Evolutionary conservation across 2,888 invertebrate genomes (phyloP).

Genomic region (Pammene aurita): DNA sequence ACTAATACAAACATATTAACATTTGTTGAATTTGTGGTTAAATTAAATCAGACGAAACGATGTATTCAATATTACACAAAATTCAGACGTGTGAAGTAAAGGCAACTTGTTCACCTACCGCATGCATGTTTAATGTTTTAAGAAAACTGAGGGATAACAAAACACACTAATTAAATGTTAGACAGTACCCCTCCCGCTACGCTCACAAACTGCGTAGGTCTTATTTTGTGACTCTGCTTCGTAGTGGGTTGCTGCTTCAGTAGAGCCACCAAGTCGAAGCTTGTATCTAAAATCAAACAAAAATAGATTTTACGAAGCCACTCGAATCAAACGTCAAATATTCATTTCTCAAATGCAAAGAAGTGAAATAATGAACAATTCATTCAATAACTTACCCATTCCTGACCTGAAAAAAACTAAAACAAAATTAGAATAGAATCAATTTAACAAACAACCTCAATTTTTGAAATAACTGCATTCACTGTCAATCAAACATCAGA

Average conservation of each 20-base stretch:
- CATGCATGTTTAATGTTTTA: slow-evolving; percentile 51
- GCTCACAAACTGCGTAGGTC: slow-evolving; percentile 66
- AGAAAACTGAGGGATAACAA: slow-evolving; percentile 29
- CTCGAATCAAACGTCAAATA: not conserved
- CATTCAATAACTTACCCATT: slow-evolving; percentile 60
- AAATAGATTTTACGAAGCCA: not conserved
- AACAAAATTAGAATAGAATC: slow-evolving; percentile 47
- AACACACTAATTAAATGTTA: slow-evolving; percentile 45
- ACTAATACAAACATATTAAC: not conserved
- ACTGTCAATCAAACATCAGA: slow-evolving; percentile 50
- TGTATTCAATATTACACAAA: not conserved
- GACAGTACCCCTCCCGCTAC: slow-evolving; percentile 68
- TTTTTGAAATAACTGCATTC: slow-evolving; percentile 47
- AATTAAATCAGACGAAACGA: not conserved
- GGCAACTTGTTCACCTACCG: slow-evolving; percentile 42
- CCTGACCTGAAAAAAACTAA: slow-evolving; percentile 59
- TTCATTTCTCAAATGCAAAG: not conserved
- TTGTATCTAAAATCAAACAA: slow-evolving; percentile 62
- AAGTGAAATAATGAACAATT: not conserved
- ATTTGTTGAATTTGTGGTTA: slow-evolving; percentile 14
- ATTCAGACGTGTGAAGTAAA: slow-evolving; percentile 6
- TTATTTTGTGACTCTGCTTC: slow-evolving; percentile 69
- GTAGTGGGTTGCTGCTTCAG: slow-evolving; percentile 57
- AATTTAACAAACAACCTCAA: slow-evolving; percentile 43
- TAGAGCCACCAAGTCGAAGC: slow-evolving; percentile 66